Conservation (phyloP, 2,797 vertebrate genomes). For the Cebuella pygmaea region DNA sequence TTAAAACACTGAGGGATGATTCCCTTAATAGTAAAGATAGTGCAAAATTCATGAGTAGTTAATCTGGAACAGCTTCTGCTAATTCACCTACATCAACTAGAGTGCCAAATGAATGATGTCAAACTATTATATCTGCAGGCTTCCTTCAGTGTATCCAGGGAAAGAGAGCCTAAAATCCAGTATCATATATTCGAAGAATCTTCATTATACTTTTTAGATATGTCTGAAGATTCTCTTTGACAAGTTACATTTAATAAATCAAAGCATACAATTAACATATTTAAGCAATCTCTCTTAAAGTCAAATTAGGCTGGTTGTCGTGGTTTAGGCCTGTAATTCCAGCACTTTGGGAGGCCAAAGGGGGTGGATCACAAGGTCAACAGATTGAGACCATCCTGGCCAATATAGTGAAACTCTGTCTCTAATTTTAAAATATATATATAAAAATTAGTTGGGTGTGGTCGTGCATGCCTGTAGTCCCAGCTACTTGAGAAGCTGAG, state of each 20-base stretch:
- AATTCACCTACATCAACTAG: background rate
- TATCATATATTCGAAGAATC: background rate
- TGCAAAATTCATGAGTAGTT: background rate
- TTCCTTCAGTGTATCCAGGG: background rate
- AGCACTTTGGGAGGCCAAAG: too few relatives aligned
- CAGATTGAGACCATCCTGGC: too few relatives aligned
- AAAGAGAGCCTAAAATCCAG: background rate
- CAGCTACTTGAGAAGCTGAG: too few relatives aligned
- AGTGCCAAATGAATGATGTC: background rate
- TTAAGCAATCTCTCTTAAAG: slow-evolving; percentile 27
- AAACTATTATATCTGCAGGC: background rate
- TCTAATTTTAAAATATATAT: too few relatives aligned
- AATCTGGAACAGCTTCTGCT: background rate
- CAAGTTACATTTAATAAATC: background rate
- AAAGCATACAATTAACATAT: background rate
- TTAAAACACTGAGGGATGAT: background rate
- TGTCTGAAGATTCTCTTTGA: background rate
- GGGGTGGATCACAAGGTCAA: too few relatives aligned
- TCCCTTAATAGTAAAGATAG: background rate
- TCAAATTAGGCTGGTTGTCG: too few relatives aligned
- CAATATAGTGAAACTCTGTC: too few relatives aligned
- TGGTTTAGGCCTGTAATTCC: too few relatives aligned
- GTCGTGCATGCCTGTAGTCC: too few relatives aligned
- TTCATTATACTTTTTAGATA: background rate
- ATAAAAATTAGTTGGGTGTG: too few relatives aligned